Base-by-base conservation (phyloP, 2,797 vertebrate genomes). In the Crenichthys baileyi region DNA sequence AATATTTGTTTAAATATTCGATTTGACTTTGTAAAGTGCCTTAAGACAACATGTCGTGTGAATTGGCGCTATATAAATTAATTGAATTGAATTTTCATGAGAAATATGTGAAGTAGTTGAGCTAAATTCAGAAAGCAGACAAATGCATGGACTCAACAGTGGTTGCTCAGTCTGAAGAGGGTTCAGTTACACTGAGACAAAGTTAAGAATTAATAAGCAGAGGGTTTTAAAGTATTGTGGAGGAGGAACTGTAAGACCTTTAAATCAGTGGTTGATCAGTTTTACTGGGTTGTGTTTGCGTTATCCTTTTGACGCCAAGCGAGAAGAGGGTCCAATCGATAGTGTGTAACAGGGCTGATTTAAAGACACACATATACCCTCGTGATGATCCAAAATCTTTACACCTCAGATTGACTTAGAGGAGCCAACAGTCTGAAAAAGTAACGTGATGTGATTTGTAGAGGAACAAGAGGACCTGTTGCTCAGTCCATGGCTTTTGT, bases 191-290 rank as follows among this genome's bases (percentile, higher is more conserved):
- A 83, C 77, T 41, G 46, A 70, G 55, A 80, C 60, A 77, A 72
- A 67, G 63, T 87, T 84, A 89, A 85, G 2, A 41, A 86, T 89
- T 89, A 84, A 90, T 76, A 83, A 77, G 75, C 76, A 71, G 76
- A 70, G 22, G 63, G 61, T 60, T 71, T 55, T 53, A 68, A 74
- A 78, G 79, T 5, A 8, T 36, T 65, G 60, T 71, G 71, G 51
- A 65, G 48, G 51, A 36, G 70, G 71, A 72, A 73, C 70, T 70
- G 67, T 48, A 55, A 68, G 46, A 82, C 83, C 81, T 56, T 77
- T 87, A 85, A 86, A 84, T 70, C 80, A 80, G 70, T 67, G 83
- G 77, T 81, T 58, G 18, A 90, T 92, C 85, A 75, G 56, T 85
- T 77, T 72, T 70, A 83, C 56, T 7, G 56, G 80, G 36, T 39